A percentile compares a stretch with the other conserved stretches of the same genome.
Conservation (phyloP, 2,888 invertebrate species). For the Hyppa rectilinea region DNA sequence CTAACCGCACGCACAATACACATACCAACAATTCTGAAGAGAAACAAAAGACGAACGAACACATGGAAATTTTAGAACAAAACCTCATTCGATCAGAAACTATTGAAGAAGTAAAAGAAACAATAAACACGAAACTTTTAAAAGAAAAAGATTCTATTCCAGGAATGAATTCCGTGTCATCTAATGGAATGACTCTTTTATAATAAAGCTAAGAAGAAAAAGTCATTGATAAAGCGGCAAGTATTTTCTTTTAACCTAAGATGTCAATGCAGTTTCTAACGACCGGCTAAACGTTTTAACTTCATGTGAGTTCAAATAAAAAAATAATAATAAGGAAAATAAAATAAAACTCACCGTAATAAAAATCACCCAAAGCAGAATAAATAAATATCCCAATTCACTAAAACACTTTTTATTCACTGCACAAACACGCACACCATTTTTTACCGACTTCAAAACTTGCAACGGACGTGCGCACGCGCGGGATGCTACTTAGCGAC, state of each 20-base stretch:
- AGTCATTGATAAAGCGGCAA: background rate
- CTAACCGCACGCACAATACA: slow-evolving; percentile 42
- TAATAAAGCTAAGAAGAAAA: background rate
- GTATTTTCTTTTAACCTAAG: slow-evolving; percentile 36
- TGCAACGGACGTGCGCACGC: slow-evolving; percentile 60
- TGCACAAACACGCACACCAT: slow-evolving; percentile 66
- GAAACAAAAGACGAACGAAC: slow-evolving; percentile 36
- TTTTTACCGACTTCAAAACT: slow-evolving; percentile 33
- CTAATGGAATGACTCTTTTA: background rate
- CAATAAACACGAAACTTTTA: background rate
- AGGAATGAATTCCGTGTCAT: background rate
- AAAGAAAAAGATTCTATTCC: background rate
- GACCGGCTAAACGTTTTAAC: slow-evolving; percentile 31
- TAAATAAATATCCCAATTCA: slow-evolving; percentile 59
- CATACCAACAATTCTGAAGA: slow-evolving; percentile 22
- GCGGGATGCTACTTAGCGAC: slow-evolving; percentile 59
- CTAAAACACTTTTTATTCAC: slow-evolving; percentile 59
- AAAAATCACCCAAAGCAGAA: slow-evolving; percentile 52
- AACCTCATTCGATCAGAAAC: background rate
- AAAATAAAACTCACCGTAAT: slow-evolving; percentile 40
- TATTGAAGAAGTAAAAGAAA: background rate
- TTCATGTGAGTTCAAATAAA: background rate
- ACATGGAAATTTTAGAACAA: slow-evolving; percentile 25
- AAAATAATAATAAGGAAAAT: background rate
- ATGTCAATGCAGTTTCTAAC: slow-evolving; percentile 48